Base-by-base conservation (phyloP, 2,797 vertebrate genomes). In the Varecia variegata region DNA sequence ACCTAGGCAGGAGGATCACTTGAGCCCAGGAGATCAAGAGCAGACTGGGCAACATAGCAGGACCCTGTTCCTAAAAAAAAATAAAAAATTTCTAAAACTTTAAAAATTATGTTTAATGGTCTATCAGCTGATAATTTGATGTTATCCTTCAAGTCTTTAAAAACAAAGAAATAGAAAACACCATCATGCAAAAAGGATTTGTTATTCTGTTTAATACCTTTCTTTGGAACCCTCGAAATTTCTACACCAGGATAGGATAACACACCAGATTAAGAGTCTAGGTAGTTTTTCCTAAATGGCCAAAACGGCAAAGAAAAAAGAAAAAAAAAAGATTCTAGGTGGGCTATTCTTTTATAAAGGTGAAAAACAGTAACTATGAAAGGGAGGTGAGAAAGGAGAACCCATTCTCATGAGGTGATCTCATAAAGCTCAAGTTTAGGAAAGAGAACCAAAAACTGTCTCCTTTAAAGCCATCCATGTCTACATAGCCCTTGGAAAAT, bases 81-180 rank as follows among this genome's bases (percentile, higher is more conserved):
- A n/a, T 65, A n/a, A 65, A 65, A 65, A 65, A 8, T 65, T n/a
- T 65, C 62, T 65, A 65, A 65, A 65, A n/a, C 15, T 65, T 65
- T 65, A 87, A 89, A 91, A 83, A 67, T 32, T 25, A 67, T 71
- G 70, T 67, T 50, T 35, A 89, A 45, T 81, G n/a, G 47, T 45
- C 68, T 74, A 65, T 68, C 70, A 79, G 38, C 56, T 95, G 62
- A 89, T 38, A 86, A 79, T 32, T 35, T 65, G 20, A 87, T 47
- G 23, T 21, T 38, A 17, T 45, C 58, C 71, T 85, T 89, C 56
- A 58, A 35, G 67, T 93, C 21, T 47, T 81, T 91, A 74, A 92
- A 82, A 95, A 25, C n/a, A 83, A 86, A 92, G 52, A 91, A 93
- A 87, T 15, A 1, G 38, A 94, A 86, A 86, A 35, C 43, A 73